These are phyloP conservation scores for Agriopis aurantiaria DNA, from an alignment of 2,888 invertebrate species.

Conservation along the genomic window DNA sequence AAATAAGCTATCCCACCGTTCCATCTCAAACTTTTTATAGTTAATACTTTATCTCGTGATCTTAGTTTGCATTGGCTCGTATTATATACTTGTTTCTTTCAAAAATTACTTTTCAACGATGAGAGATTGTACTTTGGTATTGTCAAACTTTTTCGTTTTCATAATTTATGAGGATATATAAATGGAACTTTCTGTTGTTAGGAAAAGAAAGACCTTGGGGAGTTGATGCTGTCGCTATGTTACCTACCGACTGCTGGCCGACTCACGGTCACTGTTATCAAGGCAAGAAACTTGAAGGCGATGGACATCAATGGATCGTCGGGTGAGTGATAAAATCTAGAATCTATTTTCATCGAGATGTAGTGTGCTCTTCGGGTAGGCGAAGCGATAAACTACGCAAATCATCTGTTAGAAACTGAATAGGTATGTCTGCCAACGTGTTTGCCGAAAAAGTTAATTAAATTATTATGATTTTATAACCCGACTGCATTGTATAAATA, in stretches of 20 bases:
- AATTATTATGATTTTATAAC: no score
- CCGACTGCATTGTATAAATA: no score
- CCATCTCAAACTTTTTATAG: no score
- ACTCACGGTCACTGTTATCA: constrained; percentile 95
- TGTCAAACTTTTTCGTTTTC: constrained; percentile 41
- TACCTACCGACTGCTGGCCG: constrained; percentile 97
- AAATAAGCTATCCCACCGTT: no score
- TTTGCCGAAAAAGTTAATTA: no score
- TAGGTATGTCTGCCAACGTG: not conserved
- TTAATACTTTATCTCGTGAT: not conserved
- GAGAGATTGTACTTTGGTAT: constrained; percentile 33
- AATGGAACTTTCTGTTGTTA: constrained; percentile 60
- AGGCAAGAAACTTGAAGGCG: constrained; percentile 95
- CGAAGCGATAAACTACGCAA: not conserved
- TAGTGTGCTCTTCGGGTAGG: not conserved
- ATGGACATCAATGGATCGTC: constrained; percentile 98
- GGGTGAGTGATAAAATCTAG: constrained; percentile 81
- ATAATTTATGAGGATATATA: constrained; percentile 32
- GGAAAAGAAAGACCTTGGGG: constrained; percentile 96
- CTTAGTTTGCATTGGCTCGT: not conserved
- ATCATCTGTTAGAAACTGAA: not conserved
- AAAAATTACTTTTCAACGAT: constrained; percentile 38
- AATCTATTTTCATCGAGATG: not conserved
- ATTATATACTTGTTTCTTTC: constrained; percentile 11
- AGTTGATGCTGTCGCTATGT: constrained; percentile 96